A percentile compares a stretch with the other conserved stretches of the same genome.
Evolutionary conservation across 2,113 vertebrate species (phyloP).

Genomic region (Ailuropoda melanoleuca): DNA sequence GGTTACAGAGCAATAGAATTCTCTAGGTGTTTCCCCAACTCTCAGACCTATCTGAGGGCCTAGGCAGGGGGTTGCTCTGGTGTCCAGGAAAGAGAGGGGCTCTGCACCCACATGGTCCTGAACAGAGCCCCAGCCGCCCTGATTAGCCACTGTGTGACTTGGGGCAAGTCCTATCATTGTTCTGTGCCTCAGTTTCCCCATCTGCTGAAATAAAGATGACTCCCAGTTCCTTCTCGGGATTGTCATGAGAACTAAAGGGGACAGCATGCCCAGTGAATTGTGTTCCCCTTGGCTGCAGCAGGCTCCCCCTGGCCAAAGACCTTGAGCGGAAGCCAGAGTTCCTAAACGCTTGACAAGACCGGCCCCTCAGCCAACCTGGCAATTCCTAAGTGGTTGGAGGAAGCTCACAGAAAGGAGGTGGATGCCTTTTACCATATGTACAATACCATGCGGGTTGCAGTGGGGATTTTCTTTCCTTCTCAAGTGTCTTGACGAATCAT

Average conservation of each 20-base stretch:
- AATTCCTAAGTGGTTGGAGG: not conserved
- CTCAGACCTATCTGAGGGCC: not conserved
- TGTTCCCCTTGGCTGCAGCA: not conserved
- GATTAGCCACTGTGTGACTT: not conserved
- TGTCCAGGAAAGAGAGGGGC: not conserved
- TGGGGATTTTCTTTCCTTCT: not conserved
- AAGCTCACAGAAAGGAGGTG: not conserved
- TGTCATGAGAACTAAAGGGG: not conserved
- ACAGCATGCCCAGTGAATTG: not conserved
- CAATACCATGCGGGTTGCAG: rapidly evolving
- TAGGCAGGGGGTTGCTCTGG: not conserved
- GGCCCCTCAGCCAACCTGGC: not conserved
- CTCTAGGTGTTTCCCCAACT: not conserved
- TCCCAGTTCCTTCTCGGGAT: not conserved
- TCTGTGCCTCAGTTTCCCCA: not conserved
- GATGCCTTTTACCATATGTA: not conserved
- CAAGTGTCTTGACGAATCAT: not conserved
- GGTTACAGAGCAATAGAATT: not conserved
- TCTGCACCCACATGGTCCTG: not conserved
- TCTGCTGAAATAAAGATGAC: not conserved
- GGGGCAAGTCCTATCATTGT: not conserved
- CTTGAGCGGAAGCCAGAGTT: not conserved
- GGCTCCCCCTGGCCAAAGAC: not conserved
- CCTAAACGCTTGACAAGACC: not conserved
- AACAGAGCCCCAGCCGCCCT: not conserved